Base-by-base conservation (phyloP, 2,888 invertebrate genomes). In the Mesorhabditis sp. region DNA sequence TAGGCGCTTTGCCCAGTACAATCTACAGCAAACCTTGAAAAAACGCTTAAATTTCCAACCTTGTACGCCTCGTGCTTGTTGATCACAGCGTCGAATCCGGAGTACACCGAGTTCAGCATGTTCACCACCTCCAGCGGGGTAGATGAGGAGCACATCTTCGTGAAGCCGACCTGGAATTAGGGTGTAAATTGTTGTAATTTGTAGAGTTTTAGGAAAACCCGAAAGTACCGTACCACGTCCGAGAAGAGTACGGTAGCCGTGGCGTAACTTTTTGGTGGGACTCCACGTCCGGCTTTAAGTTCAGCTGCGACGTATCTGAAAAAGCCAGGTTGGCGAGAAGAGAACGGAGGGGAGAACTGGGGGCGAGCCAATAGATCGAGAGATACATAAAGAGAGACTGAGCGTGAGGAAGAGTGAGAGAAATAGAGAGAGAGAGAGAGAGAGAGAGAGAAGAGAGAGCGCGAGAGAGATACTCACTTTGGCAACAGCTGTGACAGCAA, bases 191-290 rank as follows among this genome's bases (percentile, higher is more conserved):
- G 58, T 13, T 50, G n/a, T 2, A 28, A 1, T 28, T 28, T 28
- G 28, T 28, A 2, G 28, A 1, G 28, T 28, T 28, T 28, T 1
- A 28, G 2, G 28, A 28, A 28, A 28, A 1, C 28, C 28, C 1
- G 2, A 28, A 28, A 28, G 2, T 2, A 28, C 28, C 28, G n/a
- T 50, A 50, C 70, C 3, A 69, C 69, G 44, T 70, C 78, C 28
- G 67, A 70, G 75, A 79, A 84, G 76, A 83, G 76, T 13, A 84
- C 83, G 1, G 83, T 80, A 4, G 84, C 83, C n/a, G 76, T 72
- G 6, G 73, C 67, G 71, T 81, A 82, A 58, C 69, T 72, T 66
- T 77, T 82, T n/a, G 84, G 84, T 2, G 80, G 75, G 5, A 84
- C 82, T 0, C 80, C 64, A 28, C 79, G 71, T 10, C 83, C 83